Evolutionary conservation across 2,113 vertebrate genomes (phyloP), one percentile per base, ranked within the genome.

Genomic region (Colinus virginianus): DNA sequence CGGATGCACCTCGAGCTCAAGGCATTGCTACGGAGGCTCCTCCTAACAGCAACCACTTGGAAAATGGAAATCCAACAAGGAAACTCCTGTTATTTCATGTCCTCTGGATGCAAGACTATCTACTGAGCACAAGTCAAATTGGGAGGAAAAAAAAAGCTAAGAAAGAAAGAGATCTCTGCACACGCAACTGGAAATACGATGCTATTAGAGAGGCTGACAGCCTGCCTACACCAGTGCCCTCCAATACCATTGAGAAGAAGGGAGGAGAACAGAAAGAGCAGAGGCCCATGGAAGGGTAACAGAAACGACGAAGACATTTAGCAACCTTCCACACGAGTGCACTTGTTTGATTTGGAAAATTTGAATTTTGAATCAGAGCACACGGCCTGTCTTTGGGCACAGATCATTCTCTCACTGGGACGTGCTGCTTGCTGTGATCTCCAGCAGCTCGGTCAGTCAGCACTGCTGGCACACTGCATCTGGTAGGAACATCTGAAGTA

Each of bases 191-290:
- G 30, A 80, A 88, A 80, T 85, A 74, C 45, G 45, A 53, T 2
- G 6, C 46, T 70, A 75, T 76, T 79, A 67, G 19, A 83, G 53
- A 62, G 78, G 51, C 36, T 78, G 66, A 87, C 83, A 87, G 51
- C 48, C 59, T 70, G 42, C 45, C 62, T 40, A 79, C 20, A 9
- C 28, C 34, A 70, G n/a, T 48, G 56, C 26, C 42, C 78, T 56
- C 68, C 56, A 58, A 71, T 32, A 67, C 12, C 51, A 20, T 3
- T 0, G 40, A 76, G 32, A 70, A 79, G 56, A 70, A 75, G 26
- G 11, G 22, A 22, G 34, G 3, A 23, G 12, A 80, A 62, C 45
- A 83, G 32, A 40, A 82, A 78, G 6, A 56, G 49, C 32, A 38
- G 36, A 78, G 19, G 66, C 74, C 77, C 26, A 45, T 22, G 75